Conservation (phyloP, 1,140 invertebrate species). For the Homalodisca vitripennis region DNA sequence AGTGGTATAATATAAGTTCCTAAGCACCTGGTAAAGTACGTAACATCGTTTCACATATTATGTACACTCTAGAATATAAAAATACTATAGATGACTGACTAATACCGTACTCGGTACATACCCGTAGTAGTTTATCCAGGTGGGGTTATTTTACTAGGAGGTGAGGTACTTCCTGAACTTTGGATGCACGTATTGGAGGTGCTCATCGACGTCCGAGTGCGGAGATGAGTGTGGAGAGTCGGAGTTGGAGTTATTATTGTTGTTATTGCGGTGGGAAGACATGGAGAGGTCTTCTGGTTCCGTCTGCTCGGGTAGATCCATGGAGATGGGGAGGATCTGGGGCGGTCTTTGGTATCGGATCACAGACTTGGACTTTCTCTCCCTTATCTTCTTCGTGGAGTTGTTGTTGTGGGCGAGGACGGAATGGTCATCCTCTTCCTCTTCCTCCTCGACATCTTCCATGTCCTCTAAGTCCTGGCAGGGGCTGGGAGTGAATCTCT, state of each 20-base stretch:
- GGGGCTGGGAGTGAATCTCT: background rate
- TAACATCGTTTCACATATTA: no score
- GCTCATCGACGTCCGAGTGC: slow-evolving; percentile 27
- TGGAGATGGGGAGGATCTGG: slow-evolving; percentile 29
- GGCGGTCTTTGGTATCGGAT: slow-evolving; percentile 43
- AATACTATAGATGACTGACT: background rate
- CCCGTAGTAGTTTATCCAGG: slow-evolving; percentile 39
- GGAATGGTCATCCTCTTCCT: slow-evolving; percentile 36
- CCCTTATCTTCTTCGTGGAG: slow-evolving; percentile 43
- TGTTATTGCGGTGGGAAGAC: slow-evolving; percentile 41
- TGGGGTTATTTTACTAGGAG: slow-evolving; percentile 31
- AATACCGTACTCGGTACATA: slow-evolving; percentile 28
- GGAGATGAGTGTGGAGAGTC: slow-evolving; percentile 28
- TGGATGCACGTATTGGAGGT: slow-evolving; percentile 34
- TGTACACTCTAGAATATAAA: no score
- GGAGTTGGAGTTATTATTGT: slow-evolving; percentile 36
- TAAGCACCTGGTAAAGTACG: no score
- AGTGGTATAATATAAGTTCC: no score
- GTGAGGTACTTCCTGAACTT: slow-evolving; percentile 31
- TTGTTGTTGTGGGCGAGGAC: slow-evolving; percentile 43
- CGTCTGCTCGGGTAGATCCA: slow-evolving; percentile 72
- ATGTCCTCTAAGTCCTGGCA: slow-evolving; percentile 37
- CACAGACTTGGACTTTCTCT: slow-evolving; percentile 46
- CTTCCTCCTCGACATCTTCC: slow-evolving; percentile 43
- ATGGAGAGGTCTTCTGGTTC: slow-evolving; percentile 85